Percentiles rank a stretch among this genome's conserved stretches.
These are phyloP conservation scores for Leucoraja erinaceus DNA, from an alignment of 2,113 vertebrate genomes.

Conservation along the genomic window DNA sequence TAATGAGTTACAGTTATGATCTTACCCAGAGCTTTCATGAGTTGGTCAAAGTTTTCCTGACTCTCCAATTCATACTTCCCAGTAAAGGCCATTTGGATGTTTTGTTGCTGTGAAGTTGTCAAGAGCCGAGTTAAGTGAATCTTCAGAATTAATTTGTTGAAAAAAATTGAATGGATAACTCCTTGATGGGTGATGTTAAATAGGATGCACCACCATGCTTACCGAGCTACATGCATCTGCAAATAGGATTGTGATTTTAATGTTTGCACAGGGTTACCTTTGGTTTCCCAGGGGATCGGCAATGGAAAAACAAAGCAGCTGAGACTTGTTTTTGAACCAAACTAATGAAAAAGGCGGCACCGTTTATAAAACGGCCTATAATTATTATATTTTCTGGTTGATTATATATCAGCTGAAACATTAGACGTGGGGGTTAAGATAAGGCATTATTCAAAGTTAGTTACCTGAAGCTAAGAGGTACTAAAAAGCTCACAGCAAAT, in stretches of 20 bases:
- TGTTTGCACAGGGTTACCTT: background rate
- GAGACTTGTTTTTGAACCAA: slow-evolving; percentile 33
- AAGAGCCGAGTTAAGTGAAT: background rate
- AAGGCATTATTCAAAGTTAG: background rate
- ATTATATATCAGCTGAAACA: background rate
- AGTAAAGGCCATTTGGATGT: slow-evolving; percentile 9
- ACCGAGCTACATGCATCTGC: background rate
- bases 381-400: background rate
- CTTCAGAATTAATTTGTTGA: background rate
- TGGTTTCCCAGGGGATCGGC: slow-evolving; percentile 16
- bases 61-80: slow-evolving; percentile 28
- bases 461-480: background rate
- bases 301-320: slow-evolving; percentile 27
- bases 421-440: background rate
- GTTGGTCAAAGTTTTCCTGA: slow-evolving; percentile 15
- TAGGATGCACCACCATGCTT: background rate
- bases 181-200: background rate
- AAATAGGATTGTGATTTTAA: slow-evolving; percentile 14
- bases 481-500: background rate
- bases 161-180: background rate
- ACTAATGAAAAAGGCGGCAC: background rate
- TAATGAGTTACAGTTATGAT: background rate
- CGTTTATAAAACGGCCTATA: background rate
- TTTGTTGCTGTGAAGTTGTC: background rate
- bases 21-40: slow-evolving; percentile 35